These are phyloP conservation scores for Spisula solida DNA, from an alignment of 2,888 invertebrate species.

Conservation along the genomic window DNA sequence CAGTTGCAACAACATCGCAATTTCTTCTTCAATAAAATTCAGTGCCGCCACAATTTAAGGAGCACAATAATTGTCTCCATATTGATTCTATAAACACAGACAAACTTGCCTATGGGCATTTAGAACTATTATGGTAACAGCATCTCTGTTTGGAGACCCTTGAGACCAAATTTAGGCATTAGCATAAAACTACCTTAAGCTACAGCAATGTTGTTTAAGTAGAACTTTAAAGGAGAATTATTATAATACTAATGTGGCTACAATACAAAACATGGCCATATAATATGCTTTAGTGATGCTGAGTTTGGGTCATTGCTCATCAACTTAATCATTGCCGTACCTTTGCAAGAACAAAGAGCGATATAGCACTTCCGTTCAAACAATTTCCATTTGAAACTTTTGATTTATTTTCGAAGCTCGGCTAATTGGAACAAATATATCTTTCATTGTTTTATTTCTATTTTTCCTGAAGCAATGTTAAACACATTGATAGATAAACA, in stretches of 20 bases:
- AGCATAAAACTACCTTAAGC: not conserved
- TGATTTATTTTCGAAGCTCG: not conserved
- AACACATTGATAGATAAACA: not conserved
- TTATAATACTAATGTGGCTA: no score
- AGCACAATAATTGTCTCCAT: not conserved
- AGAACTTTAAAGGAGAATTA: no score
- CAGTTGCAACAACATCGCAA: not conserved
- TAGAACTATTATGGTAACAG: not conserved
- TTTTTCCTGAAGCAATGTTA: not conserved
- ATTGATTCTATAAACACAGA: constrained; percentile 4
- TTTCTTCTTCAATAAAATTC: not conserved
- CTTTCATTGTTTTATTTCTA: not conserved
- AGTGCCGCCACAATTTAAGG: not conserved
- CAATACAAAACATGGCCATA: no score
- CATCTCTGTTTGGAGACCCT: not conserved
- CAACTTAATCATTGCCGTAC: no score
- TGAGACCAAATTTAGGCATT: not conserved
- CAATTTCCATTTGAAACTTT: not conserved
- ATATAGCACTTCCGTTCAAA: not conserved
- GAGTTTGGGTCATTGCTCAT: no score
- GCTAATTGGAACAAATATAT: not conserved
- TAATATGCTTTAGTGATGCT: no score
- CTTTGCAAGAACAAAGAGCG: no score
- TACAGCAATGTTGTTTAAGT: no score
- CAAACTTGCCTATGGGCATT: not conserved